These are phyloP conservation scores for Brachionus sp. DNA, from an alignment of 1,140 invertebrate genomes.

Conservation along the genomic window DNA sequence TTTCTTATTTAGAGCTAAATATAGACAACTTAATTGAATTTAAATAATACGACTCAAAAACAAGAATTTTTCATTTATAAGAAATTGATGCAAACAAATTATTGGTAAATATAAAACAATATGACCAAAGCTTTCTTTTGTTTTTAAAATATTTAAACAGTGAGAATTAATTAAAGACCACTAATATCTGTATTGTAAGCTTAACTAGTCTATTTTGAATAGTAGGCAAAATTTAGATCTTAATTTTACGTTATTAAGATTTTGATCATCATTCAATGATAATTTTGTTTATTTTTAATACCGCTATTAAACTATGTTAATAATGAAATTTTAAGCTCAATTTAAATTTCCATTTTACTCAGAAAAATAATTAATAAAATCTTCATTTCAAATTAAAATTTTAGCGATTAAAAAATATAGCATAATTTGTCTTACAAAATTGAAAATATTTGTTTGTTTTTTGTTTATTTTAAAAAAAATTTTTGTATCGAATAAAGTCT, in stretches of 20 bases:
- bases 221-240: slow-evolving; percentile 9
- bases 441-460: background rate
- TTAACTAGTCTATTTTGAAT: background rate
- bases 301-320: background rate
- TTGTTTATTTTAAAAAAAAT: background rate
- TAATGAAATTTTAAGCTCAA: slow-evolving; percentile 15
- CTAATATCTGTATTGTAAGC: background rate
- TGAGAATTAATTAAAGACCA: slow-evolving; percentile 9
- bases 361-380: background rate
- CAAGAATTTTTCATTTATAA: background rate
- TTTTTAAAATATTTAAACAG: slow-evolving; percentile 21
- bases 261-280: slow-evolving; percentile 17
- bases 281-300: slow-evolving; percentile 30
- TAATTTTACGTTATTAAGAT: background rate
- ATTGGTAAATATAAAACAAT: background rate
- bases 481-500: background rate
- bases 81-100: background rate
- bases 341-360: background rate
- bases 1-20: background rate
- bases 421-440: background rate
- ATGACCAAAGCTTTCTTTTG: background rate
- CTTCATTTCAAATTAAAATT: slow-evolving; percentile 11
- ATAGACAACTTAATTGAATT: slow-evolving; percentile 1
- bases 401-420: background rate
- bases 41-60: background rate